A percentile compares a stretch with the other conserved stretches of the same genome.
Evolutionary conservation across 2,797 vertebrate genomes (phyloP).

Genomic region (Discoglossus pictus): DNA sequence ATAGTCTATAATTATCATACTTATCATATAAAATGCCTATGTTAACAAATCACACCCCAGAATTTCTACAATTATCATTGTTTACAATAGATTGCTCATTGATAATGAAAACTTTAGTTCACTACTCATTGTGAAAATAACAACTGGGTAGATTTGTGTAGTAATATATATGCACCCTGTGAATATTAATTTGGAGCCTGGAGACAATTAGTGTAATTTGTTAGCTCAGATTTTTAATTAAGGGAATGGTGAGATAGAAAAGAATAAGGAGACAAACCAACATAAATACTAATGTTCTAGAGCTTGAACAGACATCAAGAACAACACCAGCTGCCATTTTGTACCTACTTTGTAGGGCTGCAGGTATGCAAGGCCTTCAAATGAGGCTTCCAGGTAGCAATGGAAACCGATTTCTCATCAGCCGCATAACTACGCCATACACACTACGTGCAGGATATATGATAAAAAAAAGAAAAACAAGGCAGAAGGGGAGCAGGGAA

Average conservation of each 20-base stretch:
- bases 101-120: too few relatives aligned
- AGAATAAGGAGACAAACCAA: conserved; percentile 58
- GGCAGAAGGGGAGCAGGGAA: conserved; percentile 69
- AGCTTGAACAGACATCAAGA: conserved; percentile 71
- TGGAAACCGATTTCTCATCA: conserved; percentile 99
- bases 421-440: conserved; percentile 99
- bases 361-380: conserved; percentile 99
- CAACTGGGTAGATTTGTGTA: too few relatives aligned
- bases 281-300: conserved; percentile 59
- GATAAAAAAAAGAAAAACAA: conserved; percentile 65
- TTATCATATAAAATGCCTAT: too few relatives aligned
- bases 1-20: too few relatives aligned
- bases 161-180: too few relatives aligned
- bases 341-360: conserved; percentile 98
- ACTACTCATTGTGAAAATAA: too few relatives aligned
- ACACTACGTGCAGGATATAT: conserved; percentile 78
- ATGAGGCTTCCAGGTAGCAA: conserved; percentile 99
- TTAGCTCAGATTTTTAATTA: conserved; percentile 58
- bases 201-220: conserved; percentile 50
- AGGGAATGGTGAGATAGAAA: conserved; percentile 52
- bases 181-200: conserved; percentile 53
- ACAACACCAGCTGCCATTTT: conserved; percentile 77
- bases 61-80: too few relatives aligned
- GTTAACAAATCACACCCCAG: too few relatives aligned
- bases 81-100: too few relatives aligned